Percentiles rank a stretch among this genome's conserved stretches.
Evolutionary conservation across 2,888 invertebrate genomes (phyloP).

Genomic region (Diachrysia chrysitis): DNA sequence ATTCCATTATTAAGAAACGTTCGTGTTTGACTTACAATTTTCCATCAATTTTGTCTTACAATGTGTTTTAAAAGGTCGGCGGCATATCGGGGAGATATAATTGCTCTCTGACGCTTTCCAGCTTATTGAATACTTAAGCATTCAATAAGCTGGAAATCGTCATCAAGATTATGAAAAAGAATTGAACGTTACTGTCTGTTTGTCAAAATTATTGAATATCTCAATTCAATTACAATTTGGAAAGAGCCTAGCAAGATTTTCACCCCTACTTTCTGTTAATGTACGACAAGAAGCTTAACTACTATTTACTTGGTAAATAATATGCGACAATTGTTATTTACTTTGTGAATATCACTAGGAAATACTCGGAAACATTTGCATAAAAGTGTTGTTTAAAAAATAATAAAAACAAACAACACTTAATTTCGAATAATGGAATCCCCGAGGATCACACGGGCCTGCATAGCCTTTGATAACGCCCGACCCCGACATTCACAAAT

Average conservation of each 20-base stretch:
- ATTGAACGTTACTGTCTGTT: constrained; percentile 54
- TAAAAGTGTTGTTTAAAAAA: constrained; percentile 62
- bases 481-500: constrained; percentile 66
- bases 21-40: constrained; percentile 70
- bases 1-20: constrained; percentile 62
- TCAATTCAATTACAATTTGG: constrained; percentile 52
- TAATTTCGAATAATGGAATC: constrained; percentile 72
- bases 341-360: constrained; percentile 48
- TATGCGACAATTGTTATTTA: constrained; percentile 51
- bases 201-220: constrained; percentile 55
- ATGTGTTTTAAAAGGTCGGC: constrained; percentile 59
- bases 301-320: constrained; percentile 53
- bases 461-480: constrained; percentile 76
- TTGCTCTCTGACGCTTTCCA: constrained; percentile 1
- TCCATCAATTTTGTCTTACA: constrained; percentile 70
- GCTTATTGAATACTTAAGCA: constrained; percentile 17
- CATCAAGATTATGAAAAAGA: constrained; percentile 57
- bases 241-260: constrained; percentile 33
- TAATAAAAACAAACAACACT: constrained; percentile 70
- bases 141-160: constrained; percentile 64
- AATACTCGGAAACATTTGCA: constrained; percentile 47
- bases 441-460: constrained; percentile 68
- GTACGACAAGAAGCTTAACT: constrained; percentile 38
- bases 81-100: constrained; percentile 58
- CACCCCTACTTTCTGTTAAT: constrained; percentile 31